Evolutionary conservation across 1,140 invertebrate genomes (phyloP).

Genomic region (Sarcophaga peregrina): DNA sequence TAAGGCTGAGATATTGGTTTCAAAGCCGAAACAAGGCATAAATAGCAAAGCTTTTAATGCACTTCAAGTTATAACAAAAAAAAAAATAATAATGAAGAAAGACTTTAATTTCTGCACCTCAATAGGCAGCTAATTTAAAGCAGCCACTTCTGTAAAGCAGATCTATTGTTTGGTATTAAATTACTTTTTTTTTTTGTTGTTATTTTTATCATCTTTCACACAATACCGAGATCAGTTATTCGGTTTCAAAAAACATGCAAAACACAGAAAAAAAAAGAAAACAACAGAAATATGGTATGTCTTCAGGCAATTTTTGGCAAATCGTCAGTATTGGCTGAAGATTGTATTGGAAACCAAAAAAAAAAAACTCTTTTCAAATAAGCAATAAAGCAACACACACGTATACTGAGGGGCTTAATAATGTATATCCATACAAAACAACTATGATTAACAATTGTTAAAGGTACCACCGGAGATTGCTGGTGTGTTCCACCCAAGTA

Average conservation of each 20-base stretch:
- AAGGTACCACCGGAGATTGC: not conserved
- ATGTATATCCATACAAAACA: not conserved
- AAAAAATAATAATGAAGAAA: too few relatives aligned
- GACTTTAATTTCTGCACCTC: not conserved
- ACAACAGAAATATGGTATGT: too few relatives aligned
- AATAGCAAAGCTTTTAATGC: not conserved
- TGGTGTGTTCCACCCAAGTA: not conserved
- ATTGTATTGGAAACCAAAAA: not conserved
- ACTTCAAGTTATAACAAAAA: not conserved
- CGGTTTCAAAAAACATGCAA: not conserved
- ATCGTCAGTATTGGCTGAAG: not conserved
- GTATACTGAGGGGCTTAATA: too few relatives aligned
- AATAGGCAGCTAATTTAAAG: not conserved
- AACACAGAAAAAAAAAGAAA: too few relatives aligned
- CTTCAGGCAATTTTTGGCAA: slow-evolving; percentile 9
- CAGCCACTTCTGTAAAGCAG: slow-evolving; percentile 2
- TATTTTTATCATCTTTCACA: not conserved
- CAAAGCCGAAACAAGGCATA: not conserved
- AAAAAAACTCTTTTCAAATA: too few relatives aligned
- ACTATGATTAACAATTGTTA: slow-evolving; percentile 19
- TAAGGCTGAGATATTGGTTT: not conserved
- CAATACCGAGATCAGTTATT: not conserved
- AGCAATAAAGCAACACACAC: too few relatives aligned
- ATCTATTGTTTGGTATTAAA: not conserved
- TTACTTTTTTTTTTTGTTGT: too few relatives aligned